Evolutionary conservation across 1,140 invertebrate species (phyloP), one percentile per base, ranked within the genome.

Genomic region (Aphis craccivora): DNA sequence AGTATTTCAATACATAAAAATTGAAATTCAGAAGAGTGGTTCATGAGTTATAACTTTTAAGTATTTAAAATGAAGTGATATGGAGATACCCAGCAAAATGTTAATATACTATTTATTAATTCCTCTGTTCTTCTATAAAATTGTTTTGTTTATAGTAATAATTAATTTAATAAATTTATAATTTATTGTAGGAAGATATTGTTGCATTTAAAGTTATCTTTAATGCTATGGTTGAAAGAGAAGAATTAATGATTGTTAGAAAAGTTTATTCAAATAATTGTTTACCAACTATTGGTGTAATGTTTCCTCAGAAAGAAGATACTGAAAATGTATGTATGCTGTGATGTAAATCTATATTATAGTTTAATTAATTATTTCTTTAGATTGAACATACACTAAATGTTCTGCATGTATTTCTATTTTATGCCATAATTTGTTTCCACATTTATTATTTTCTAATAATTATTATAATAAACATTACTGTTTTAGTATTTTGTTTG

Each of bases 401-500:
- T 76, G 5, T 76, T 76, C 5, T 18, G 1, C 37, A 6, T 35
- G 18, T 35, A n/a, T 30, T n/a, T n/a, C 8, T 55, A 55, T 30
- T 67, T n/a, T 30, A 60, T 60, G 25, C 11, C 23, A 37, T 90
- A 67, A 1, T 67, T 67, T 67, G 3, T 67, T 0, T 76, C 18
- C 3, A 18, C 30, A n/a, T n/a, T 7, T n/a, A 76, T 76, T 76
- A 76, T 76, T 76, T 76, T 76, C 14, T n/a, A 20, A 18, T 76
- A 76, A 67, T n/a, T 76, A 14, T n/a, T 76, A 76, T 6, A n/a
- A 76, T 6, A 76, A 5, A n/a, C 30, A 76, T 76, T 76, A 7
- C n/a, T 35, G 23, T 90, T 84, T 84, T 84, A 92, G 91, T 51
- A 51, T 83, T 92, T 92, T 92, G 45, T 92, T 6, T 84, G 30